Conservation (phyloP, 2,797 vertebrate species). For the Heterohyrax brucei region DNA sequence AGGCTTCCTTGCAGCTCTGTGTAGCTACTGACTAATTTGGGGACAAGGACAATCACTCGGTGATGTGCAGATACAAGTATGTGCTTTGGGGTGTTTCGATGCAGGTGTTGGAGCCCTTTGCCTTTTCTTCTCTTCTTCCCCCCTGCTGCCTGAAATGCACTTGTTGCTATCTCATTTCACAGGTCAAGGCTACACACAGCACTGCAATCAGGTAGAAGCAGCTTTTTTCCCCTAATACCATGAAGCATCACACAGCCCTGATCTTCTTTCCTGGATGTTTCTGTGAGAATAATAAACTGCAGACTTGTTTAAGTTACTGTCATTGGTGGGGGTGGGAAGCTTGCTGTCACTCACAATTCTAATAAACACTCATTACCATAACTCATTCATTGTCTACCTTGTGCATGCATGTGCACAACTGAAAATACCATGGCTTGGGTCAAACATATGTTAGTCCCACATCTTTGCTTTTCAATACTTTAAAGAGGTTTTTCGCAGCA, state of each 20-base stretch:
- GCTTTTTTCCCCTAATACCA: not conserved
- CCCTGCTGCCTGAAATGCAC: not conserved
- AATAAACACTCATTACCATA: constrained; percentile 9
- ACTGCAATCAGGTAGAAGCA: not conserved
- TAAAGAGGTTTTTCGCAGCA: too few relatives aligned
- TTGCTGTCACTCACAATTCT: not conserved
- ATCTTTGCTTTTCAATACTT: too few relatives aligned
- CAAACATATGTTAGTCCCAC: too few relatives aligned
- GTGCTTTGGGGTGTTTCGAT: not conserved
- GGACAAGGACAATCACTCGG: not conserved
- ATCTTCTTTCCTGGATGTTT: constrained; percentile 11
- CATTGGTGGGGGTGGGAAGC: not conserved
- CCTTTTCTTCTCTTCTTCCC: not conserved
- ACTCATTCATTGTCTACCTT: not conserved
- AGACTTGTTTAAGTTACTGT: constrained; percentile 23
- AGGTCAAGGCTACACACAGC: not conserved
- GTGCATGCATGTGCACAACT: too few relatives aligned
- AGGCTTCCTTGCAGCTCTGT: not conserved
- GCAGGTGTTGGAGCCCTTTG: not conserved
- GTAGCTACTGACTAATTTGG: not conserved
- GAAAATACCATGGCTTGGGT: too few relatives aligned
- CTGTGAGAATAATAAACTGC: constrained; percentile 15
- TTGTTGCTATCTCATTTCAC: not conserved
- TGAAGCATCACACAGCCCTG: not conserved
- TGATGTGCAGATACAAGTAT: not conserved